Base-by-base conservation (phyloP, 2,113 vertebrate species). In the Phyllopteryx taeniolatus region DNA sequence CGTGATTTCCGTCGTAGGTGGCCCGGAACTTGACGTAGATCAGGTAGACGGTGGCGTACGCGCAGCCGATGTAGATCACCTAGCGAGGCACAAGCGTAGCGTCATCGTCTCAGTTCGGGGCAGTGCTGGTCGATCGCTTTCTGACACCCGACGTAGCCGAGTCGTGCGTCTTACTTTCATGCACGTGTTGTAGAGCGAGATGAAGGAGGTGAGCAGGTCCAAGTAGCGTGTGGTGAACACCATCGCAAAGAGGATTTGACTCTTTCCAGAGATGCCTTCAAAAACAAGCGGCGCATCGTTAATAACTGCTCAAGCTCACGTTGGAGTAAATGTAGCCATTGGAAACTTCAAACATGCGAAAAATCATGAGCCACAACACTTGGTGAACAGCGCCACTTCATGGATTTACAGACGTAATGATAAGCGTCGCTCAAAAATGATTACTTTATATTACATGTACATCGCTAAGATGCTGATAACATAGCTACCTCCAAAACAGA, bases 171-270 rank as follows among this genome's bases (percentile, higher is more conserved):
- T 82, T 93, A 98, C 98, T 96, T 99, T 99, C 98, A 99, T 99
- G 92, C 85, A 88, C 57, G 95, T 96, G 89, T 99, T 99, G 90
- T 99, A 99, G 75, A 99, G 87, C 67, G 98, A 99, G 93, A 99
- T 98, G 90, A 97, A 99, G 64, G 97, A 94, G 79, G 94, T 96
- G 86, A 99, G 95, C 87, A 99, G 94, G 89, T 99, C 98, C 95
- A 99, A 88, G 90, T 99, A 99, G 61, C 98, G 95, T 47, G 98
- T 97, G 72, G 96, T 98, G 88, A 99, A 99, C 85, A 99, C 96
- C 75, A 98, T 86, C 81, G 96, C 96, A 93, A 99, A 99, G 54
- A 99, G 95, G 86, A 99, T 96, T 91, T 99, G 98, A 88, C 98
- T 99, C 92, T 99, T 99, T 79, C 96, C 98, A 90, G 98, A 99